Percentiles rank a stretch among this genome's conserved stretches.
phyloP scores from a whole-genome alignment of 2,888 invertebrate species.

The Malthinus flaveolus region DNA sequence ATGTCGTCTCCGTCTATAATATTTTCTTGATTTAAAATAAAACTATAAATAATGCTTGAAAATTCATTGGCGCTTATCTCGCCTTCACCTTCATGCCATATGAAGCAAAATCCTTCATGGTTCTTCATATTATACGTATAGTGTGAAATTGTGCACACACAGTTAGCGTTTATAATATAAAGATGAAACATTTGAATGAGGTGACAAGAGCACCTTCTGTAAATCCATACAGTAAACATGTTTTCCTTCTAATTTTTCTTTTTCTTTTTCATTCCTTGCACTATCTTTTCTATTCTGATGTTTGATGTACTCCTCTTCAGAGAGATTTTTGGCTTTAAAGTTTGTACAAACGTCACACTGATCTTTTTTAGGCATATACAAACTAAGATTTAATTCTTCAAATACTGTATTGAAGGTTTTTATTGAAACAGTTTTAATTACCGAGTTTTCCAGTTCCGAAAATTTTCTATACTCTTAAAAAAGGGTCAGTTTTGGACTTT shows the following conservation, averaged over 20 bases:
- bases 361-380: slow-evolving; percentile 36
- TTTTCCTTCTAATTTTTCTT: slow-evolving; percentile 10
- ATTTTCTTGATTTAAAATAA: neutral
- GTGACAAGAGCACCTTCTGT: slow-evolving; percentile 10
- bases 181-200: neutral
- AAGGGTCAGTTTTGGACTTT: slow-evolving; percentile 15
- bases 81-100: slow-evolving; percentile 34
- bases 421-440: neutral
- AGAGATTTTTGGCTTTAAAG: slow-evolving; percentile 9
- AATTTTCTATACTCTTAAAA: slow-evolving; percentile 25
- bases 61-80: slow-evolving; percentile 31
- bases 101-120: slow-evolving; percentile 28
- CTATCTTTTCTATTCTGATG: slow-evolving; percentile 14
- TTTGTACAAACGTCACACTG: slow-evolving; percentile 24
- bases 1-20: neutral
- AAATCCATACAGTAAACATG: slow-evolving; percentile 15
- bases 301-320: slow-evolving; percentile 9
- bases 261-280: slow-evolving; percentile 11
- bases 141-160: slow-evolving; percentile 34
- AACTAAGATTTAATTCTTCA: slow-evolving; percentile 28
- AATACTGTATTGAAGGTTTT: slow-evolving; percentile 19
- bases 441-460: neutral
- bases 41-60: slow-evolving; percentile 25
- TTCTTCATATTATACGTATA: slow-evolving; percentile 32
- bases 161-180: slow-evolving; percentile 3